Percentiles rank a stretch among this genome's conserved stretches.
phyloP scores from a whole-genome alignment of 2,113 vertebrate species.

The Aldabrachelys gigantea region DNA sequence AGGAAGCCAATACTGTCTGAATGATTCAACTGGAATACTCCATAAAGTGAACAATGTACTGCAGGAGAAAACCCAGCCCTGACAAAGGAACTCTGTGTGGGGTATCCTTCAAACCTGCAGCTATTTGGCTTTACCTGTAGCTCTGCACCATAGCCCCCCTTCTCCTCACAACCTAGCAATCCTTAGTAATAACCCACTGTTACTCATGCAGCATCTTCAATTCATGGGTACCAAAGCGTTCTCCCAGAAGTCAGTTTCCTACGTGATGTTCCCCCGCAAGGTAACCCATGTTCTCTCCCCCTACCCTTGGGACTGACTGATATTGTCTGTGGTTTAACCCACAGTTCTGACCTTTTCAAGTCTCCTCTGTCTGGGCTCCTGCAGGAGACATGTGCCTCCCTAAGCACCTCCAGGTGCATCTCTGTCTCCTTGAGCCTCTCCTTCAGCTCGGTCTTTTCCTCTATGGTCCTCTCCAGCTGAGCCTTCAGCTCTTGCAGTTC shows the following conservation, averaged over 20 bases:
- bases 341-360: constrained; percentile 48
- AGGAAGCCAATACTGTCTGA: background rate
- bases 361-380: constrained; percentile 62
- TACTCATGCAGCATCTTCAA: background rate
- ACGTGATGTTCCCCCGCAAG: background rate
- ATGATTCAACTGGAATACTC: background rate
- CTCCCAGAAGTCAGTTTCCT: background rate
- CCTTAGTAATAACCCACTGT: background rate
- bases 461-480: constrained; percentile 58
- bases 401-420: constrained; percentile 36
- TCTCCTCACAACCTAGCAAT: background rate
- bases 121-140: background rate
- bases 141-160: background rate
- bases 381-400: constrained; percentile 62
- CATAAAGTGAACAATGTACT: background rate
- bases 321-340: background rate
- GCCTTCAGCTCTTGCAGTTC: constrained; percentile 69
- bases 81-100: background rate
- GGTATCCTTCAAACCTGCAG: background rate
- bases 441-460: constrained; percentile 63
- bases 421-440: constrained; percentile 53
- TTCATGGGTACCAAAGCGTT: background rate
- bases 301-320: background rate
- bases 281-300: background rate
- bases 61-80: background rate